Evolutionary conservation across 1,140 invertebrate species (phyloP).

Genomic region (Drosophila setifemur): DNA sequence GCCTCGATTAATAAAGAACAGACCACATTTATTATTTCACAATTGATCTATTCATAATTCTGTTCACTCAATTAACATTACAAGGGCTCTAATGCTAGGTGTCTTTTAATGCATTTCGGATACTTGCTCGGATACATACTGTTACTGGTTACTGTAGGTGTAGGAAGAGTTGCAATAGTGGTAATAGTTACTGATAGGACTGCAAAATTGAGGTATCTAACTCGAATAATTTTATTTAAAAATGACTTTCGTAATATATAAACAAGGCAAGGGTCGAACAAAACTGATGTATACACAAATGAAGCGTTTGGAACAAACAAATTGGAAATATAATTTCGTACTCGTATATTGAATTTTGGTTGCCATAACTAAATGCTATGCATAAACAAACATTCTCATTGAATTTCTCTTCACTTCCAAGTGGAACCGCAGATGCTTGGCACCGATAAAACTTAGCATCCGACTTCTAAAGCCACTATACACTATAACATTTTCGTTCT

Average conservation of each 20-base stretch:
- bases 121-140: conserved; percentile 17
- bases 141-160: conserved; percentile 12
- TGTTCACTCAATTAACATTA: conserved; percentile 46
- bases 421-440: conserved; percentile 73
- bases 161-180: conserved; percentile 9
- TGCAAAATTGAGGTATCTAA: conserved; percentile 55
- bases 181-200: conserved; percentile 12
- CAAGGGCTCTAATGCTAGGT: conserved; percentile 49
- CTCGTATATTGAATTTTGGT: conserved; percentile 39
- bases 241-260: conserved; percentile 65
- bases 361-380: conserved; percentile 70
- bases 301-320: conserved; percentile 36
- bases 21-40: conserved; percentile 41
- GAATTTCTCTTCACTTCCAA: conserved; percentile 30
- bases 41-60: conserved; percentile 57
- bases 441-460: conserved; percentile 72
- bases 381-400: conserved; percentile 55
- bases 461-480: conserved; percentile 74
- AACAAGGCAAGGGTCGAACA: conserved; percentile 63
- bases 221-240: conserved; percentile 67
- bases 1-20: conserved; percentile 38
- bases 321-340: conserved; percentile 29
- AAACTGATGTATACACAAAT: conserved; percentile 52
- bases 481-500: conserved; percentile 51
- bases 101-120: conserved; percentile 50